Evolutionary conservation across 2,888 invertebrate species (phyloP), one percentile per base, ranked within the genome.

Genomic region (Philopedon plagiatum): DNA sequence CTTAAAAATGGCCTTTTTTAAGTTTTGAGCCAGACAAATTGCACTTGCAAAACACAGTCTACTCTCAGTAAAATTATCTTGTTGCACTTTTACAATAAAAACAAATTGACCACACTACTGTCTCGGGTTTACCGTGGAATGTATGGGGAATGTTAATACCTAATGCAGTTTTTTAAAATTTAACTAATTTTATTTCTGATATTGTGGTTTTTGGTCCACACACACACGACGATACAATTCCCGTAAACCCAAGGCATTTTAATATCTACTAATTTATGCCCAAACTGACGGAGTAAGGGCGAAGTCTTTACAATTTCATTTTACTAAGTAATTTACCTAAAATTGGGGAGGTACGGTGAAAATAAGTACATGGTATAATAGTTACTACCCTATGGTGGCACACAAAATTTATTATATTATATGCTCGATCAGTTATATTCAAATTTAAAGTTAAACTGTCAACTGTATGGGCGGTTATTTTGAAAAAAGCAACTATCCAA

Each of bases 141-240:
- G 81, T 80, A 78, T 71, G 74, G 76, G 83, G 83, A 82, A 82
- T 83, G 82, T 79, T 69, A 74, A 75, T 58, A 64, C n/a, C 29
- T 62, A 46, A 49, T 63, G 34, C 18, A 56, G 26, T 41, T 46
- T 41, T 32, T 8, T 15, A 37, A 54, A 51, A 54, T 15, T 29
- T 29, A 29, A n/a, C 51, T 54, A 54, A 54, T 54, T 41, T 18
- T 26, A 51, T 26, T 34, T 56, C 75, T 78, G 79, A 79, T 81
- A 81, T 81, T 80, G 80, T 81, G 81, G 81, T 79, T 63, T 67
- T 81, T 82, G 81, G 81, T 82, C 81, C 81, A 81, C 80, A 75
- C 80, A 74, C 21, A 54, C 13, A 37, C 23, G n/a, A n/a, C 76
- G 76, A 71, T 79, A 79, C 79, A 77, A 76, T 80, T 78, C 80